Evolutionary conservation across 92 coral and sea anemone species (phyloP), one percentile per base, ranked within the genome.

Genomic region (Phymanthus crucifer): DNA sequence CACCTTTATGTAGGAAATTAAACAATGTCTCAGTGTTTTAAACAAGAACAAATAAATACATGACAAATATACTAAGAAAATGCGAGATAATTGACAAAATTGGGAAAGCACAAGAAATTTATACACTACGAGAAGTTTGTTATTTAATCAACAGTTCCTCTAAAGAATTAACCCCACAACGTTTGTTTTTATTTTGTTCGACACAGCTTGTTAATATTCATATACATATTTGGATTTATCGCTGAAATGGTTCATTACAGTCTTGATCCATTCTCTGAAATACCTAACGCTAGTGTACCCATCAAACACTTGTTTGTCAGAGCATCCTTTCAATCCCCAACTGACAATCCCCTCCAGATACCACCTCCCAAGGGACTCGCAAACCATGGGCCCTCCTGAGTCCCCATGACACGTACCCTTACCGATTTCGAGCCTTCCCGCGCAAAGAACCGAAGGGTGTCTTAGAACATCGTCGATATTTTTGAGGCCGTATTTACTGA

Each of bases 301-400:
- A 40, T 77, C 81, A 65, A 61, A 77, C 4, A 77, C 81, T 38
- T 77, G 32, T 17, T 64, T 77, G 0, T 77, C 73, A 31, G 81
- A 77, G 26, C 81, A 77, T 0, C 81, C 81, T 19, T 61, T 64
- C 2, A 77, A 61, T n/a, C 81, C 81, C 81, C 81, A 77, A 40
- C 81, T 77, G 7, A 77, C 81, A 21, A 77, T 43, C 19, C 81
- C 81, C 26, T 77, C 81, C 3, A 77, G 21, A 61, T 36, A 77
- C 81, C 81, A 77, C 36, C 29, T 61, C 0, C 81, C 81, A 36
- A 19, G 54, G 81, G 72, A 13, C 72, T 77, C 35, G 33, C 81
- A 77, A 56, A 77, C 81, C 81, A 77, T 77, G 81, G 81, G 81
- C n/a, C 81, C 81, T 77, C 81, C 81, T 64, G 81, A 77, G 26